Evolutionary conservation across 2,113 vertebrate genomes (phyloP), one percentile per base, ranked within the genome.

Genomic region (Oplegnathus fasciatus): DNA sequence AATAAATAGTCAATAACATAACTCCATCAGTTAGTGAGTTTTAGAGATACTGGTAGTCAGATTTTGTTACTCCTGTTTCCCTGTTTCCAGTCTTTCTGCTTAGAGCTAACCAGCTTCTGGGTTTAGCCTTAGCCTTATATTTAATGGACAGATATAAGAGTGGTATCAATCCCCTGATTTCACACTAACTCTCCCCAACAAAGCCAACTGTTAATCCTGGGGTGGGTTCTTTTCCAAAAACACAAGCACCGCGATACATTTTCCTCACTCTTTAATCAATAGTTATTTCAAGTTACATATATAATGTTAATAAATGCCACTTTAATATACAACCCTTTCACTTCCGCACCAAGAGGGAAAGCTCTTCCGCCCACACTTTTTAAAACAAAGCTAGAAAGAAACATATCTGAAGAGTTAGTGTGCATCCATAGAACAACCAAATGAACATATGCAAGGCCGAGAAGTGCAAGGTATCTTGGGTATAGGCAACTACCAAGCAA

Each of bases 301-400:
- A 90, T 83, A 89, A 88, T 91, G 91, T 91, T 94, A 91, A 86
- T 92, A 93, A 94, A 94, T 93, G 94, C 85, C 91, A 92, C 88
- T 94, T 91, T 86, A 92, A 92, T 92, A 92, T 94, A 94, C 91
- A 94, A 92, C 89, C 90, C 87, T 89, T 85, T 86, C 50, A 80
- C 65, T 61, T 90, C 82, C 48, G 67, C 82, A 90, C 69, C 37
- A 77, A 87, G 82, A 85, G 17, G 85, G 88, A 82, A 85, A 79
- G 72, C 57, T 89, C 86, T 87, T 89, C 78, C 69, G 61, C 78
- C 76, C 87, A 77, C 72, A 93, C 88, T 89, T 88, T 88, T 90
- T 87, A 91, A 93, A 93, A 90, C 85, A 89, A 90, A 93, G 78
- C 82, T 83, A 54, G 88, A 87, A 90, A 83, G 78, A 90, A 87